phyloP scores from a whole-genome alignment of 2,888 invertebrate species.

The Oscheius sp. region DNA sequence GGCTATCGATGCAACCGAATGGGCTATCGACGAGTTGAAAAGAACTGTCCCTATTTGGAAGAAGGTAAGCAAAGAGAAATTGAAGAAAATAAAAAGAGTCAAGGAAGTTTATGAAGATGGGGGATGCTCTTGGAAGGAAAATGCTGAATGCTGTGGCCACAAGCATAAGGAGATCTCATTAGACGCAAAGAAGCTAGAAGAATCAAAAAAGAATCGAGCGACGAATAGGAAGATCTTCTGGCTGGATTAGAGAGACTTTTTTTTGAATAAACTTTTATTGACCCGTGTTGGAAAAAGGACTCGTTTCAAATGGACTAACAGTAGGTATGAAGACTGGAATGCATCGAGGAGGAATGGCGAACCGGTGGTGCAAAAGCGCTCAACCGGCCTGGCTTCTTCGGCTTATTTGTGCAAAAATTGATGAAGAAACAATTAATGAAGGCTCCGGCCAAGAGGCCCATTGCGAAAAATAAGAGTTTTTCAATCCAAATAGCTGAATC shows the following conservation, averaged over 20 bases:
- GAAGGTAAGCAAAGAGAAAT: slow-evolving; percentile 50
- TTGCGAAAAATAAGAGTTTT: slow-evolving; percentile 33
- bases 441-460: slow-evolving; percentile 36
- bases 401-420: no score
- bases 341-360: slow-evolving; percentile 3
- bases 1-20: slow-evolving; percentile 62
- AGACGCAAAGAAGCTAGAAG: not conserved
- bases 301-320: not conserved
- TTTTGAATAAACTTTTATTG: slow-evolving; percentile 17
- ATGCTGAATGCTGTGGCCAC: slow-evolving; percentile 17
- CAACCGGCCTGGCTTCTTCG: no score
- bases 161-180: not conserved
- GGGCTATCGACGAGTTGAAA: slow-evolving; percentile 63
- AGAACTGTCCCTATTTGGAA: slow-evolving; percentile 66
- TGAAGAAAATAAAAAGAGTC: not conserved
- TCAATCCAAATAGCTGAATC: no score
- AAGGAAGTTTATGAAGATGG: slow-evolving; percentile 33
- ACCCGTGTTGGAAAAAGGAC: not conserved
- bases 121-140: slow-evolving; percentile 33
- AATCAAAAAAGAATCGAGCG: not conserved
- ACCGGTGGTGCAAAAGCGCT: not conserved
- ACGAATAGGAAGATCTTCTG: slow-evolving; percentile 24
- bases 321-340: slow-evolving; percentile 21
- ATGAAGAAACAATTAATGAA: slow-evolving; percentile 37
- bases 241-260: slow-evolving; percentile 8